Percentiles rank a stretch among this genome's conserved stretches.
Evolutionary conservation across 2,888 invertebrate species (phyloP).

Genomic region (Erebia epiphron): DNA sequence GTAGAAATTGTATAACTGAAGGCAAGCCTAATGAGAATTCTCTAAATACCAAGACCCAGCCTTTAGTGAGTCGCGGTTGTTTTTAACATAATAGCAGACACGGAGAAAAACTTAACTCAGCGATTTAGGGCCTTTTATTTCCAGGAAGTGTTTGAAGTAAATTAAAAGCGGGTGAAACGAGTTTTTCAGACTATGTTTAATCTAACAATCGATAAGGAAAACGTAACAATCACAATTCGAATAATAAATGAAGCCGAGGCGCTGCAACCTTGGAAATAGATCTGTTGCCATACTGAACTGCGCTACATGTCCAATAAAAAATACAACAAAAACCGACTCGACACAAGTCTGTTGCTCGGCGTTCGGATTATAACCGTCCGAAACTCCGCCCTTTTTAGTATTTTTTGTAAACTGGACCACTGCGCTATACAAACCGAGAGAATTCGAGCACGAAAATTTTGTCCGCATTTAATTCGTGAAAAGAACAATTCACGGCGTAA

Average conservation of each 20-base stretch:
- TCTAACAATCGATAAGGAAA: conserved; percentile 61
- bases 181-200: conserved; percentile 60
- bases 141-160: conserved; percentile 68
- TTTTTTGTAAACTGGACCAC: conserved; percentile 46
- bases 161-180: conserved; percentile 57
- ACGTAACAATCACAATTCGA: conserved; percentile 55
- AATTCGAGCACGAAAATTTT: conserved; percentile 27
- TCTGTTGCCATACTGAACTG: conserved; percentile 62
- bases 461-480: conserved; percentile 13
- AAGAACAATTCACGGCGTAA: conserved; percentile 25
- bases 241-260: conserved; percentile 58
- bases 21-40: conserved; percentile 57
- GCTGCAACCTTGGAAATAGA: conserved; percentile 73
- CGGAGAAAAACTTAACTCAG: conserved; percentile 63
- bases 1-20: conserved; percentile 47
- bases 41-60: conserved; percentile 54
- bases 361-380: conserved; percentile 71
- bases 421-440: conserved; percentile 26
- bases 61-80: conserved; percentile 69
- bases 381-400: conserved; percentile 69
- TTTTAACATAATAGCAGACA: conserved; percentile 67
- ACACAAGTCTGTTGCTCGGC: conserved; percentile 58
- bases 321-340: conserved; percentile 66
- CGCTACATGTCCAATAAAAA: conserved; percentile 65
- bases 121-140: conserved; percentile 59